Evolutionary conservation across 2,888 invertebrate species (phyloP).

Genomic region (Mechanitis messenoides): DNA sequence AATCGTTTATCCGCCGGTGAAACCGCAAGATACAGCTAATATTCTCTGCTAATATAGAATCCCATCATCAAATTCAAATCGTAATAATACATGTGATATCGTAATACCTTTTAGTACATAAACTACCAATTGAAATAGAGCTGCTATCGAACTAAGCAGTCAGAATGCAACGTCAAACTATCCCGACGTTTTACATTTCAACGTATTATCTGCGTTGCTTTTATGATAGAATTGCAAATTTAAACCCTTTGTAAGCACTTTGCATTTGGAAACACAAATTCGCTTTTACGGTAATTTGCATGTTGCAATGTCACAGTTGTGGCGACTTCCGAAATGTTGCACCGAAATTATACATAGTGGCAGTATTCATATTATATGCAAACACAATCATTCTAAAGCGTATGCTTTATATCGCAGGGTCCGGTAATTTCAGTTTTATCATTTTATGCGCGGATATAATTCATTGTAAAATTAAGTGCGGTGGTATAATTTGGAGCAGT

Average conservation of each 20-base stretch:
- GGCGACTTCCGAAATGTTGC: constrained; percentile 59
- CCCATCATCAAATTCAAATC: neutral
- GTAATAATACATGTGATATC: neutral
- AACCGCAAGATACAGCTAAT: too few relatives aligned
- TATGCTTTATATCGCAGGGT: constrained; percentile 20
- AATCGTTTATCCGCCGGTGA: too few relatives aligned
- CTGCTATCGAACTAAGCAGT: constrained; percentile 25
- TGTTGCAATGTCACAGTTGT: constrained; percentile 58
- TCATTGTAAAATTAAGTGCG: constrained; percentile 7
- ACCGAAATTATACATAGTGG: constrained; percentile 36
- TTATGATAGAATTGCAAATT: constrained; percentile 75
- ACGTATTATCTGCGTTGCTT: constrained; percentile 66
- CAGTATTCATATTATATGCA: constrained; percentile 37
- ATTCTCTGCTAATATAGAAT: neutral
- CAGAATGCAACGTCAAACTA: constrained; percentile 42
- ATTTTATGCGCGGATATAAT: constrained; percentile 3
- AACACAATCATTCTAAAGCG: constrained; percentile 29
- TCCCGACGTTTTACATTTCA: constrained; percentile 60
- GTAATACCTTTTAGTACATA: constrained; percentile 19
- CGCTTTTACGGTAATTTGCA: constrained; percentile 75
- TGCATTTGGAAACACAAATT: constrained; percentile 73
- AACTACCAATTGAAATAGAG: constrained; percentile 13
- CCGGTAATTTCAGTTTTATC: constrained; percentile 14
- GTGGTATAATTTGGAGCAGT: neutral
- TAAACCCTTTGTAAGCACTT: constrained; percentile 73